Evolutionary conservation across 1,140 invertebrate genomes (phyloP), one percentile per base, ranked within the genome.

Genomic region (Acromyrmex heyeri): DNA sequence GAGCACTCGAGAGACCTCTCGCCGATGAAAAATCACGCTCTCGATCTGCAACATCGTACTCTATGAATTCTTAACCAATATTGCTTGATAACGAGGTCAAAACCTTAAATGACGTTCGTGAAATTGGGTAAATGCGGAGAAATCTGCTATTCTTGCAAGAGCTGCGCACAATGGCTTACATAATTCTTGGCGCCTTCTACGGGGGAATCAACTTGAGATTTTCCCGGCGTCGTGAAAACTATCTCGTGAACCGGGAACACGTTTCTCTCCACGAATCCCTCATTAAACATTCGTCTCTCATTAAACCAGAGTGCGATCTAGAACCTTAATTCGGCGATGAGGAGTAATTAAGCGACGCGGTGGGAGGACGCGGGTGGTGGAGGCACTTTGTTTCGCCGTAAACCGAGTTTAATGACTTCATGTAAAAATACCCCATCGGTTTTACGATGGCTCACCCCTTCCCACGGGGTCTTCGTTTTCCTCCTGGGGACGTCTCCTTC

Each of bases 381-480:
- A 76, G 82, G 83, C 86, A 89, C 90, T 92, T 91, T 92, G 91
- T 92, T 91, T 91, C 85, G 88, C 83, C 72, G 85, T 91, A 91
- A 91, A 91, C 76, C 87, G 72, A 85, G 81, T 91, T 92, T 92
- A 92, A 92, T 88, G 92, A 91, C 90, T 91, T 88, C 86, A 86
- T 92, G 91, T 92, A 92, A 91, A 92, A 92, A 92, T 93, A 93
- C 89, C 91, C 92, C 90, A 93, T 92, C 90, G 92, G 87, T 92
- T 93, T 93, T 93, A 92, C 91, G 93, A 93, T 90, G 90, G 53
- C 44, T 44, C 27, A 18, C 38, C 57, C 2, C 48, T 10, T 24
- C 34, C 7, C 55, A 0, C 27, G 18, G 38, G 67, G 87, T 86
- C 86, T 75, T 87, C 88, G 87, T 87, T 92, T 82, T 78, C 67